These are phyloP conservation scores for Chaetodon trifascialis DNA, from an alignment of 2,113 vertebrate genomes.

Conservation along the genomic window DNA sequence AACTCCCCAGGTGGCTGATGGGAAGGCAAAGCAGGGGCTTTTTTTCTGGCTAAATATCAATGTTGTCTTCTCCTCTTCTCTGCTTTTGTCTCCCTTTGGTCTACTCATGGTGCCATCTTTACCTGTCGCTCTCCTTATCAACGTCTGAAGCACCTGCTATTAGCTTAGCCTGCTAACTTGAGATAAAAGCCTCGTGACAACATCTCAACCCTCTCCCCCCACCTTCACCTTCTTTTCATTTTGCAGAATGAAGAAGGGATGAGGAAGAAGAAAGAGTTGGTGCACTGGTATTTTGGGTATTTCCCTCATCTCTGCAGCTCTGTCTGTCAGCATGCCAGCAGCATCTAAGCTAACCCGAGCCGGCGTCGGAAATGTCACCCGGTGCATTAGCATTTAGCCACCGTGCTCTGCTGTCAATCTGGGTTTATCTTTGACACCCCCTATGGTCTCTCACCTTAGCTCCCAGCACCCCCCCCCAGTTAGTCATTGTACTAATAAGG, in stretches of 20 bases:
- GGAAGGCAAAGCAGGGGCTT: slow-evolving; percentile 39
- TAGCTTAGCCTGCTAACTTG: slow-evolving; percentile 64
- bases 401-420: slow-evolving; percentile 82
- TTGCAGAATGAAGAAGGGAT: slow-evolving; percentile 45
- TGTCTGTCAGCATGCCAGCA: slow-evolving; percentile 69
- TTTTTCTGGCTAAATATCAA: slow-evolving; percentile 57
- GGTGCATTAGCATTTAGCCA: slow-evolving; percentile 86
- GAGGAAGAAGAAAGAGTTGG: slow-evolving; percentile 30
- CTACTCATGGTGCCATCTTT: slow-evolving; percentile 50
- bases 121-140: slow-evolving; percentile 56
- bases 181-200: slow-evolving; percentile 70
- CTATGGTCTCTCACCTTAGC: slow-evolving; percentile 71
- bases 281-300: slow-evolving; percentile 61
- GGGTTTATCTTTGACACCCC: slow-evolving; percentile 83
- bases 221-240: slow-evolving; percentile 48
- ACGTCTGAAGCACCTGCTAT: slow-evolving; percentile 49
- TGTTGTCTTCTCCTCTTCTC: slow-evolving; percentile 29
- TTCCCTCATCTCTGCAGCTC: slow-evolving; percentile 14
- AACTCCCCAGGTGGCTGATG: slow-evolving; percentile 63
- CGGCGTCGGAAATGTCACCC: slow-evolving; percentile 82
- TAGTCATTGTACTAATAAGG: slow-evolving; percentile 82
- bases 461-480: slow-evolving; percentile 50
- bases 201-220: slow-evolving; percentile 51
- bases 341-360: slow-evolving; percentile 75
- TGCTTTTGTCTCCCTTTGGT: slow-evolving; percentile 48